Base-by-base conservation (phyloP, 2,797 vertebrate genomes). In the Crocodylus rhombifer region DNA sequence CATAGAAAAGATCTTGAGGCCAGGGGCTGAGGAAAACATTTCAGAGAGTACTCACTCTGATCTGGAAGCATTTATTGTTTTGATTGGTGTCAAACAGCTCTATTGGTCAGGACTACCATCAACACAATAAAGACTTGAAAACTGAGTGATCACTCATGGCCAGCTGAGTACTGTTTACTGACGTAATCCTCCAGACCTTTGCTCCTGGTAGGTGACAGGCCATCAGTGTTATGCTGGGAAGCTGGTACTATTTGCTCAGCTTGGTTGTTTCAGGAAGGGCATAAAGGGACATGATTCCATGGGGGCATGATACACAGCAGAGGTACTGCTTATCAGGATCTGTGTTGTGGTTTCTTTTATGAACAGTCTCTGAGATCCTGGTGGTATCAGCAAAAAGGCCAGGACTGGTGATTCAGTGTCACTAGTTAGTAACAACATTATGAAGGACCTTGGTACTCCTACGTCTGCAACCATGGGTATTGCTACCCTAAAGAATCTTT, bases 391-490 rank as follows among this genome's bases (percentile, higher is more conserved):
- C 75, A 58, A 77, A 11, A 13, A 78, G 75, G 73, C 4, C 3
- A 83, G 14, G 67, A 58, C 83, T 42, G 63, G 58, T 91, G 65
- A 21, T 51, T 95, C 95, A 93, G 55, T 73, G 82, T 94, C 82
- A 93, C 73, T 80, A 89, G 30, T 0, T n/a, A 73, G 42, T 42
- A 80, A 90, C 18, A 21, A 16, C 17, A 11, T 30, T 67, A 20
- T 67, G 17, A 33, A 67, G 18, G 17, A 11, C 30, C 33, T n/a
- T 30, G 18, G 17, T 33, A 67, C 28, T 33, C 16, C 16, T 20
- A 33, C 2, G 65, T 67, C 30, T 33, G 30, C 16, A 16, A 67
- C n/a, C 30, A 18, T 30, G 33, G 30, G 17, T 67, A 30, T 18
- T 28, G 20, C n/a, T 67, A 10, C 42, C 42, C 42, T 51, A 73